Percentiles rank a stretch among this genome's conserved stretches.
Evolutionary conservation across 2,888 invertebrate genomes (phyloP).

Genomic region (Leptopilina drosophilae): DNA sequence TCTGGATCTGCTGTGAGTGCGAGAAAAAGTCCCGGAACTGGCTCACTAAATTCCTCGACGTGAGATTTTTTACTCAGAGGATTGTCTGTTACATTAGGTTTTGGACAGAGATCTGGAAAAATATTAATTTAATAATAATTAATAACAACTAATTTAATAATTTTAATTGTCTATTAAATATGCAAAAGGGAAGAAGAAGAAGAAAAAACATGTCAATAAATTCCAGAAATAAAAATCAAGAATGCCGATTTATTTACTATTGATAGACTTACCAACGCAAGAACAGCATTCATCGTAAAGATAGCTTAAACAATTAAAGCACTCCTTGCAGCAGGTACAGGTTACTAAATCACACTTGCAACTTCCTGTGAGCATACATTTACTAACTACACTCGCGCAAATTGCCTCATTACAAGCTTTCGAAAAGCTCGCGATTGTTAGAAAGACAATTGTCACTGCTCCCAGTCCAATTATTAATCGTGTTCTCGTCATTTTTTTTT

Average conservation of each 20-base stretch:
- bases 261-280: slow-evolving; percentile 90
- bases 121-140: slow-evolving; percentile 49
- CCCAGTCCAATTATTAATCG: slow-evolving; percentile 57
- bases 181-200: not conserved
- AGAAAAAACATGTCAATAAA: not conserved
- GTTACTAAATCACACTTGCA: slow-evolving; percentile 96
- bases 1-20: slow-evolving; percentile 90
- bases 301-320: slow-evolving; percentile 91
- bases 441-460: slow-evolving; percentile 58
- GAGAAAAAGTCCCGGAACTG: slow-evolving; percentile 89
- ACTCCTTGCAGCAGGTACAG: slow-evolving; percentile 96
- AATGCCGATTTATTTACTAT: no score
- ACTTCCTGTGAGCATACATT: slow-evolving; percentile 96
- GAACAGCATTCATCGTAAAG: slow-evolving; percentile 97
- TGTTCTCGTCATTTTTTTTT: slow-evolving; percentile 64
- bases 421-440: slow-evolving; percentile 59
- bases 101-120: slow-evolving; percentile 90
- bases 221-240: not conserved
- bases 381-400: slow-evolving; percentile 96
- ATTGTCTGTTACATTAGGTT: slow-evolving; percentile 87
- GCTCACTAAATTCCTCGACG: slow-evolving; percentile 90
- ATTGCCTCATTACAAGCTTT: slow-evolving; percentile 92
- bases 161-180: no score
- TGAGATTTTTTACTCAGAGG: slow-evolving; percentile 88
- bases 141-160: no score